These are phyloP conservation scores for Struthidea cinerea DNA, from an alignment of 2,113 vertebrate genomes.

Conservation along the genomic window DNA sequence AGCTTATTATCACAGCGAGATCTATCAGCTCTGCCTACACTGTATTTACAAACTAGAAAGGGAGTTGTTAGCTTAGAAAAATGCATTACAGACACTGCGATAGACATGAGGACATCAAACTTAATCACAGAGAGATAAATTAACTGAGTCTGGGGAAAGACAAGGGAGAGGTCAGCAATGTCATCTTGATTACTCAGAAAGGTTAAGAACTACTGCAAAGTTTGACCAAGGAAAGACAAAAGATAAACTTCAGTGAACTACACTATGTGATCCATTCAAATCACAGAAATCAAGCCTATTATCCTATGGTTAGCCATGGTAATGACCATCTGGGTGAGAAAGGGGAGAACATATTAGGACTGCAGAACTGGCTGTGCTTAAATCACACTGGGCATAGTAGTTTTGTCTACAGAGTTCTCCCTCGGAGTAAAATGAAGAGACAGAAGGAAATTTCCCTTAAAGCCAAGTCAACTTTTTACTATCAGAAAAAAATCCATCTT, in stretches of 20 bases:
- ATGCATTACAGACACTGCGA: neutral
- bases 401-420: neutral
- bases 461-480: neutral
- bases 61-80: slow-evolving; percentile 8
- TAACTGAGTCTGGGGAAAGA: neutral
- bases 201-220: neutral
- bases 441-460: neutral
- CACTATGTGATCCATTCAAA: neutral
- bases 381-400: neutral
- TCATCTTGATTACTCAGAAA: slow-evolving; percentile 6
- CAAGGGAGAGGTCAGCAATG: neutral
- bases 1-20: slow-evolving; percentile 42
- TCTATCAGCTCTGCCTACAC: slow-evolving; percentile 36
- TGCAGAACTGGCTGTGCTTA: neutral
- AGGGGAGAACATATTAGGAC: neutral
- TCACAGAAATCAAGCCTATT: neutral
- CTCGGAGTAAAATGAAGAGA: neutral
- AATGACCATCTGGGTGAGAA: neutral
- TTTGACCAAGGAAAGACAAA: neutral
- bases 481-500: slow-evolving; percentile 34
- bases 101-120: slow-evolving; percentile 12
- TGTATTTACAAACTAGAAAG: slow-evolving; percentile 47
- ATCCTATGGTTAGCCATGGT: neutral
- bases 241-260: neutral
- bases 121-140: slow-evolving; percentile 15